Base-by-base conservation (phyloP, 2,888 invertebrate genomes). In the Enchytraeus crypticus region DNA sequence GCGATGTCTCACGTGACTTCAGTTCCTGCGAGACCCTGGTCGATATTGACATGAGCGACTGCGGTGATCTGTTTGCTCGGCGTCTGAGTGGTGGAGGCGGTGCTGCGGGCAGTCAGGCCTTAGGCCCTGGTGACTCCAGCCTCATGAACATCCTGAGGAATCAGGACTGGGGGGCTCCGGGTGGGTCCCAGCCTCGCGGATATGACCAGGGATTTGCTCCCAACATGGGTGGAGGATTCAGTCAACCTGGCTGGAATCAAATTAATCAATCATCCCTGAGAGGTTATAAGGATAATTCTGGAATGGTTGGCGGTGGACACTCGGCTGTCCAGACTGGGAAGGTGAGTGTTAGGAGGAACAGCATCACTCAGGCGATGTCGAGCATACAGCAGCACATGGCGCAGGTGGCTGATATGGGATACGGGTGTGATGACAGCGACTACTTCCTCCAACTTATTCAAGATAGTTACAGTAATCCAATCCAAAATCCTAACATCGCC, bases 361-460 rank as follows among this genome's bases (percentile, higher is more conserved):
- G 21, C 8, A 18, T 47, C 23, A 18, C 14, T 47, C 49, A 30
- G 21, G 46, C n/a, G 30, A 46, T 46, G 1, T 57, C 46, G 4
- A 27, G 46, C 57, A 27, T 57, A 18, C 57, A 57, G 8, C 45
- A 46, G 11, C 57, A 57, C 45, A 45, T 57, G 45, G 57, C 57
- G 5, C 27, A 46, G 14, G 27, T 57, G n/a, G 26, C 57, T 3
- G 57, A 57, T 46, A 57, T 57, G 57, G 27, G 26, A 3, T 11
- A 8, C 18, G 57, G 26, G n/a, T 27, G 57, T 29, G 57, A 57
- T 43, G 57, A 57, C 8, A 29, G 29, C n/a, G 57, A 57, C 11
- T 57, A 46, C 46, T 26, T 43, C 46, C 30, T 57, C 18, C 57
- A 57, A 27, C 46, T 23, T 11, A 46, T 57, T 5, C 26, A 21